phyloP scores from a whole-genome alignment of 2,113 vertebrate species.

The Pavo muticus region DNA sequence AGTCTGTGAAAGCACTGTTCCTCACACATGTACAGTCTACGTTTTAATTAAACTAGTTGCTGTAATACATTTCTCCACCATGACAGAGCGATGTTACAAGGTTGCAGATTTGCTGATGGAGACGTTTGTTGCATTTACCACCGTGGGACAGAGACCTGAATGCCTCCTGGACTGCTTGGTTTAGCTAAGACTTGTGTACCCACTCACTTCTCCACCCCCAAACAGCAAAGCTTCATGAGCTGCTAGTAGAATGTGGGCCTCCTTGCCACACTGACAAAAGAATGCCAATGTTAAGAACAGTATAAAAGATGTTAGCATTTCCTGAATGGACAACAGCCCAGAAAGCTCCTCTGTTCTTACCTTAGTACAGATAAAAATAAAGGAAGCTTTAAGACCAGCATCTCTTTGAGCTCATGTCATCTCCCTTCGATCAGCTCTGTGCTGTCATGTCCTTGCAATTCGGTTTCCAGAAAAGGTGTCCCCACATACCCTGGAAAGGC shows the following conservation, averaged over 20 bases:
- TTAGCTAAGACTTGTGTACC: background rate
- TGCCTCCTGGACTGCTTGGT: background rate
- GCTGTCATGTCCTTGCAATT: background rate
- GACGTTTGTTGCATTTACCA: background rate
- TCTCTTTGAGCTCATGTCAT: background rate
- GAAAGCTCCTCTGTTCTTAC: background rate
- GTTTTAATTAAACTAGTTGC: background rate
- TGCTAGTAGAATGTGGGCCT: background rate
- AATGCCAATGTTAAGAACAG: background rate
- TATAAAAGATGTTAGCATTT: background rate
- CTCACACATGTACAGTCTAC: fast-evolving
- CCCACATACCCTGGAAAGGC: background rate
- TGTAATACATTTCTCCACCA: background rate
- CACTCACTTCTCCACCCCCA: background rate
- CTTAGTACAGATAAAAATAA: background rate
- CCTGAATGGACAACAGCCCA: background rate
- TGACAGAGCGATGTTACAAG: background rate
- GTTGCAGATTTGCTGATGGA: background rate
- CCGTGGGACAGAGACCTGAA: background rate
- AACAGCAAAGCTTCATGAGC: background rate
- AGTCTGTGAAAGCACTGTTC: background rate
- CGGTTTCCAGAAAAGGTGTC: background rate
- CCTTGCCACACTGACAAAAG: background rate
- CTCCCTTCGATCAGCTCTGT: background rate
- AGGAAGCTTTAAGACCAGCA: background rate